phyloP scores from a whole-genome alignment of 2,113 vertebrate genomes.

The Lates calcarifer region DNA sequence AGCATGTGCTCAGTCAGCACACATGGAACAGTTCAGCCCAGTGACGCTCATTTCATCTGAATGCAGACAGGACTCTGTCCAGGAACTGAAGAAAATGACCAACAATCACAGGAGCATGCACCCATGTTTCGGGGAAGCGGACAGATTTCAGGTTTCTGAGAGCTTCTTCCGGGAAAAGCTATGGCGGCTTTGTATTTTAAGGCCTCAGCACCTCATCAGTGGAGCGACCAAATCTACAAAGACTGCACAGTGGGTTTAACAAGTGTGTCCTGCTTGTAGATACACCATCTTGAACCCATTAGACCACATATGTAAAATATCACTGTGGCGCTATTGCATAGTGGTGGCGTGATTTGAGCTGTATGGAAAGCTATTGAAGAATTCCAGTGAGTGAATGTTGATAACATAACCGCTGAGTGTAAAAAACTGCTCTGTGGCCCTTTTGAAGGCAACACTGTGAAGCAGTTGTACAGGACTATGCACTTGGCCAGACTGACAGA shows the following conservation, averaged over 20 bases:
- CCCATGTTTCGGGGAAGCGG: slow-evolving; percentile 25
- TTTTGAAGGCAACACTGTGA: slow-evolving; percentile 61
- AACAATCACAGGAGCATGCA: slow-evolving; percentile 48
- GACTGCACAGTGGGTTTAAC: background rate
- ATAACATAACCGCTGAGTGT: slow-evolving; percentile 27
- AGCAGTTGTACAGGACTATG: slow-evolving; percentile 54
- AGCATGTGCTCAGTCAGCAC: slow-evolving; percentile 63
- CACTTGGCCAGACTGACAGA: slow-evolving; percentile 70
- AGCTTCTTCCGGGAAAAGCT: slow-evolving; percentile 48
- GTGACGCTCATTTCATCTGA: slow-evolving; percentile 35
- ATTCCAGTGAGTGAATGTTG: slow-evolving; percentile 16
- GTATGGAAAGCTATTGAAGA: background rate
- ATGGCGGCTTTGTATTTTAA: slow-evolving; percentile 8
- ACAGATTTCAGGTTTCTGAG: slow-evolving; percentile 20
- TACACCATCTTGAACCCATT: slow-evolving; percentile 58
- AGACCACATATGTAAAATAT: slow-evolving; percentile 36
- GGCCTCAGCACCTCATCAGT: slow-evolving; percentile 22
- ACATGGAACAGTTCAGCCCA: slow-evolving; percentile 69
- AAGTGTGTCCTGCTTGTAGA: slow-evolving; percentile 10
- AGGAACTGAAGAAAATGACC: slow-evolving; percentile 60
- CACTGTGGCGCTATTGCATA: slow-evolving; percentile 3
- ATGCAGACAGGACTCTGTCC: slow-evolving; percentile 26
- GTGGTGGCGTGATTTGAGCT: background rate
- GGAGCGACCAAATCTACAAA: slow-evolving; percentile 38
- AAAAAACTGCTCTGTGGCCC: slow-evolving; percentile 40